These are phyloP conservation scores for Cyanistes caeruleus DNA, from an alignment of 2,113 vertebrate species.

Conservation along the genomic window DNA sequence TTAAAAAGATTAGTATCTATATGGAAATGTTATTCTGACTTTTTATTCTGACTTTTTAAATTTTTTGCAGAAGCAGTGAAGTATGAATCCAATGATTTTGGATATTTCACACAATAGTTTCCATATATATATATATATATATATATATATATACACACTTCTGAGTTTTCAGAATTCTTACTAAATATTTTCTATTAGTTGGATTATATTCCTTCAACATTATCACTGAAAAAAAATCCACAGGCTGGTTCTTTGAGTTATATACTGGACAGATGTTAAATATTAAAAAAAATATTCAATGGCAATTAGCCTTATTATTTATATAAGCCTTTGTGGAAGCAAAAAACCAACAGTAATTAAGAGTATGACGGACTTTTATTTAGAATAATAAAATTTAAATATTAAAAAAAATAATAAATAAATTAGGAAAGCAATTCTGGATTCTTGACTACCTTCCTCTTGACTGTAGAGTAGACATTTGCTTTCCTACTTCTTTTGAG, in stretches of 20 bases:
- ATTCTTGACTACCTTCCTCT: background rate
- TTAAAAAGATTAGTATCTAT: background rate
- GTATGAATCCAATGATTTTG: background rate
- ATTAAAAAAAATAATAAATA: too few relatives aligned
- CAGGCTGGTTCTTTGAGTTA: background rate
- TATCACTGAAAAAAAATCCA: background rate
- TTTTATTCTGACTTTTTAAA: background rate
- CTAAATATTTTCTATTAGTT: background rate
- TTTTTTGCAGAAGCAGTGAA: background rate
- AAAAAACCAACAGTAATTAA: background rate
- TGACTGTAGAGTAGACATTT: background rate
- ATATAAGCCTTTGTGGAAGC: background rate
- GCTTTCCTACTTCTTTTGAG: background rate
- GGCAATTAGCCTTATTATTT: background rate
- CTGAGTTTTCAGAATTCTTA: background rate
- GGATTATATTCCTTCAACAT: background rate
- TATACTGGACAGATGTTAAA: background rate
- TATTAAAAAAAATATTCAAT: background rate
- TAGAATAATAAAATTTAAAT: background rate
- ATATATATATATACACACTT: background rate
- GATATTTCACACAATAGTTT: background rate
- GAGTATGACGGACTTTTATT: background rate
- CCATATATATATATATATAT: background rate
- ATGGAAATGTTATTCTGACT: background rate
- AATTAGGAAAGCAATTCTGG: background rate